Evolutionary conservation across 2,113 vertebrate species (phyloP), one percentile per base, ranked within the genome.

Genomic region (Sander vitreus): DNA sequence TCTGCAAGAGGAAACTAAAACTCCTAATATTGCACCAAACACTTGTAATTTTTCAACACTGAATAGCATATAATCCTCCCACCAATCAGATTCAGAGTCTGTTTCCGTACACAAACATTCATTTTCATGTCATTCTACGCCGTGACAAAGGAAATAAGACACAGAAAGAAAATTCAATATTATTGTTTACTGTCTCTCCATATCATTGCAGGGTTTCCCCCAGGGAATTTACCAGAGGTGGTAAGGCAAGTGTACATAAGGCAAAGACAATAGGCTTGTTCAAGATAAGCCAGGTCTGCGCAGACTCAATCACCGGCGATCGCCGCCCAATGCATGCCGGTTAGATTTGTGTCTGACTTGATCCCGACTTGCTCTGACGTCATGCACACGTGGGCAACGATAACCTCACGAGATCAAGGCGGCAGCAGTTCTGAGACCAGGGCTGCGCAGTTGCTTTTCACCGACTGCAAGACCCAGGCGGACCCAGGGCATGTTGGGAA

Each of bases 161-260:
- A 1, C 6, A 55, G 36, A 2, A 21, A 72, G n/a, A 73, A 81
- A 73, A 76, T 33, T 80, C 19, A 25, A 33, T 33, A 14, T 80
- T 66, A 65, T 45, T 80, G 72, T 80, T 73, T 51, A 59, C 65
- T 9, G 39, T 70, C 19, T 16, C 16, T 76, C 3, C 15, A 21
- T n/a, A 33, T 47, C 11, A 19, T 7, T 18, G 66, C 54, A 74
- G 85, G 85, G 33, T 77, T 87, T 87, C 68, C 73, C 68, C 73
- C 51, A 19, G 83, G 67, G n/a, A 30, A 21, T 19, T 73, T 4
- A 36, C 10, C 6, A 21, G 54, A 27, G 18, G 21, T 47, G 27
- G 23, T 62, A 72, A 43, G 2, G 39, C 39, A 43, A 43, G 39
- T 11, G 39, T 43, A 43, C 39, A 43, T 43, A 43, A 43, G 9